Evolutionary conservation across 2,888 invertebrate genomes (phyloP).

Genomic region (Malthinus flaveolus): DNA sequence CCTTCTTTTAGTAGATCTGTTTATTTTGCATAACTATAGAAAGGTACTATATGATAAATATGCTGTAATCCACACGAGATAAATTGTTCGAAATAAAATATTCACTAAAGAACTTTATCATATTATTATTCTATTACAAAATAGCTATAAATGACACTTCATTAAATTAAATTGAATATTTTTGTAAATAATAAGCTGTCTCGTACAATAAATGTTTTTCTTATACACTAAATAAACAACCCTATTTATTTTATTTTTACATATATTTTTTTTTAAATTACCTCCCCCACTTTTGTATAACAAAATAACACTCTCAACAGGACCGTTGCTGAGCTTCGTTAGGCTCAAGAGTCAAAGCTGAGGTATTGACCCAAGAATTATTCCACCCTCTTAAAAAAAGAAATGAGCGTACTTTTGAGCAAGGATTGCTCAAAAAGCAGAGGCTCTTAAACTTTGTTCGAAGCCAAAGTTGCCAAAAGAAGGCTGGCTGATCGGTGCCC

Average conservation of each 20-base stretch:
- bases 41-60: slow-evolving; percentile 31
- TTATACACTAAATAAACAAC: background rate
- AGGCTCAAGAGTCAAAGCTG: no score
- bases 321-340: no score
- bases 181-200: slow-evolving; percentile 7
- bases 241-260: slow-evolving; percentile 5
- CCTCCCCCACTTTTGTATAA: no score
- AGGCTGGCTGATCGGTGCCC: no score
- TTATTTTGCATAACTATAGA: slow-evolving; percentile 38
- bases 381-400: no score
- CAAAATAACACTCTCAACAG: no score
- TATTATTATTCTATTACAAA: slow-evolving; percentile 7
- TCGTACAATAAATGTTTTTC: background rate
- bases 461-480: no score
- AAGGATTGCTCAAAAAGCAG: no score
- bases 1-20: slow-evolving; percentile 33
- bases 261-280: background rate
- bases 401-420: no score
- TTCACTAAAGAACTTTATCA: slow-evolving; percentile 9
- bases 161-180: slow-evolving; percentile 8
- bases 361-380: no score
- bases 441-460: no score
- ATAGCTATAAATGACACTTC: slow-evolving; percentile 8
- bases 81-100: slow-evolving; percentile 32
- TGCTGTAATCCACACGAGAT: slow-evolving; percentile 30